phyloP scores from a whole-genome alignment of 2,113 vertebrate species.

The Podarcis cretensis region DNA sequence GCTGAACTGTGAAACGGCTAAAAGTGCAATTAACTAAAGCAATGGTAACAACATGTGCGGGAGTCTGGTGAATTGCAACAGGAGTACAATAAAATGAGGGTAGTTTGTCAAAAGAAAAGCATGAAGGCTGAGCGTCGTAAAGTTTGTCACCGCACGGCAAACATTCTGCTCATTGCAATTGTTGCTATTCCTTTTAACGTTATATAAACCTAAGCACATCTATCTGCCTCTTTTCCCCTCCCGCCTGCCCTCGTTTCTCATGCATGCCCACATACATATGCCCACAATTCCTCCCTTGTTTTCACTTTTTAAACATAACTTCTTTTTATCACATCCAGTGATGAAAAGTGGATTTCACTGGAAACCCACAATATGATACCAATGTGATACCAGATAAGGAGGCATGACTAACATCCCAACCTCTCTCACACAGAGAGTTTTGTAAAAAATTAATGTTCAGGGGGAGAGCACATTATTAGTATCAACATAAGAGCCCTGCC shows the following conservation, averaged over 20 bases:
- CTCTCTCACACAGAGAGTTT: background rate
- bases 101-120: slow-evolving; percentile 25
- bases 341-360: background rate
- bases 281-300: background rate
- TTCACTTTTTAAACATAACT: background rate
- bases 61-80: slow-evolving; percentile 35
- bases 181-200: background rate
- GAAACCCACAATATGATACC: background rate
- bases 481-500: too few relatives aligned
- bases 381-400: background rate
- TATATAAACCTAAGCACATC: background rate
- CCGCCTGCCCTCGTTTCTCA: background rate
- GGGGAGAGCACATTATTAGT: background rate
- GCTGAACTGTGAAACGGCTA: slow-evolving; percentile 33
- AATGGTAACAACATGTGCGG: slow-evolving; percentile 25
- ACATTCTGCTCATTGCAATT: background rate
- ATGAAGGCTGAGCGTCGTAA: background rate
- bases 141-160: background rate
- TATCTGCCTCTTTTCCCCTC: background rate
- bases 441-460: background rate
- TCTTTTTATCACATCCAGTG: background rate
- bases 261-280: background rate
- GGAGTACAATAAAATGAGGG: slow-evolving; percentile 26
- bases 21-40: slow-evolving; percentile 47
- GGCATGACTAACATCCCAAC: too few relatives aligned